Base-by-base conservation (phyloP, 2,888 invertebrate genomes). In the Carcina quercana region DNA sequence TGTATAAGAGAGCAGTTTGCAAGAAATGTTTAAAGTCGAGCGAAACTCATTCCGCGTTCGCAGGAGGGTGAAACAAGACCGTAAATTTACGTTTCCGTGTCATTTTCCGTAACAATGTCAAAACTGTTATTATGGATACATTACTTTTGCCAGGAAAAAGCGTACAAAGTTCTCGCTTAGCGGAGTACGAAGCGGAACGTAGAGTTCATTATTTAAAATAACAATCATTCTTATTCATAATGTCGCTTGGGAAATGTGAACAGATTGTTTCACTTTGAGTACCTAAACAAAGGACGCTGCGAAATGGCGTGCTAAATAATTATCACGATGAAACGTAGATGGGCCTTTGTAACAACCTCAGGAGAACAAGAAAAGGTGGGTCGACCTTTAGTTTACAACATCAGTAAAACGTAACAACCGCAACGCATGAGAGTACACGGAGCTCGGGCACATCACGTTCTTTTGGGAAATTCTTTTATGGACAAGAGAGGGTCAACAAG, bases 101-200 rank as follows among this genome's bases (percentile, higher is more conserved):
- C 59, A 64, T 66, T 66, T 60, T 65, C 61, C 51, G 53, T 63
- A 67, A 69, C 58, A 67, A 65, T 60, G 58, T 62, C 57, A 59
- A 56, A 65, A 68, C 53, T 65, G 55, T 52, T 59, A 59, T 62
- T 66, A 59, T 41, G 47, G 53, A 47, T 52, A 52, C 55, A 59
- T 63, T 59, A 62, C 10, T 59, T 60, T 55, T 39, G 45, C 44
- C 46, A 35, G 41, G 50, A 46, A 51, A 55, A 58, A 54, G 13
- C 11, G 24, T 15, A 13, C 22, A 8, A 29, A 29, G 21, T 12
- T 27, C 11, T 19, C 19, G 7, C 7, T 6, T 11, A 5, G n/a
- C 14, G 1, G 7, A 29, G 13, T 21, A 14, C 17, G 12, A 10
- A 21, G 21, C 11, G 12, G 7, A 28, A 22, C 25, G 21, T 27